These are phyloP conservation scores for Parambassis ranga DNA, from an alignment of 2,797 vertebrate species.

Conservation along the genomic window DNA sequence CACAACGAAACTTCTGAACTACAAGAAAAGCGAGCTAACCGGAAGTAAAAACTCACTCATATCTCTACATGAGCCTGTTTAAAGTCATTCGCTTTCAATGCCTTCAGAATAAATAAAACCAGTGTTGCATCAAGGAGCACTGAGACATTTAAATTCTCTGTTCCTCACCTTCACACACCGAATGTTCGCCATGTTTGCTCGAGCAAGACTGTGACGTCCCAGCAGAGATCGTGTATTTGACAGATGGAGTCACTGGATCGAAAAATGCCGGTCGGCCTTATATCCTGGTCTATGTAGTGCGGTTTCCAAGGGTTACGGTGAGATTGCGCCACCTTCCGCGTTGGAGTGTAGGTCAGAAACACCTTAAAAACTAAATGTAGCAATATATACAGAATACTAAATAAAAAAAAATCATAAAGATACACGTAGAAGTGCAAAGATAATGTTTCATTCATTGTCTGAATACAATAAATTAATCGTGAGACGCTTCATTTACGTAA, in stretches of 20 bases:
- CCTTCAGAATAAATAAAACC: fast-evolving
- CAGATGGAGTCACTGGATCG: fast-evolving
- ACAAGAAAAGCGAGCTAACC: background rate
- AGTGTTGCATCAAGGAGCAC: background rate
- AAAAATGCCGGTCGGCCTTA: background rate
- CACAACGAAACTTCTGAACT: background rate
- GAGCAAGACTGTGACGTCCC: conserved; percentile 16
- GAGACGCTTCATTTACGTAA: too few species aligned
- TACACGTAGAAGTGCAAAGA: too few species aligned
- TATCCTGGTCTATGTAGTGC: too few species aligned
- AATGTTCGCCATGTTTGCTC: conserved; percentile 80
- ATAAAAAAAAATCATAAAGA: too few species aligned
- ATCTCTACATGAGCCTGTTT: fast-evolving
- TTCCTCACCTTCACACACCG: conserved; percentile 82
- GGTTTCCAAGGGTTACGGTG: too few species aligned
- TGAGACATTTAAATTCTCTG: background rate
- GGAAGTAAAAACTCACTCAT: fast-evolving
- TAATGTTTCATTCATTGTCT: too few species aligned
- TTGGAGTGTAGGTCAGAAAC: too few species aligned
- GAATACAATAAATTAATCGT: too few species aligned
- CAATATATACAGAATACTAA: too few species aligned
- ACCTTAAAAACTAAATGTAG: too few species aligned
- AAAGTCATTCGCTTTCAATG: fast-evolving
- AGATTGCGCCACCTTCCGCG: too few species aligned
- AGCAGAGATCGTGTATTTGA: conserved; percentile 1